Evolutionary conservation across 2,888 invertebrate genomes (phyloP).

Genomic region (Halictus ligatus): DNA sequence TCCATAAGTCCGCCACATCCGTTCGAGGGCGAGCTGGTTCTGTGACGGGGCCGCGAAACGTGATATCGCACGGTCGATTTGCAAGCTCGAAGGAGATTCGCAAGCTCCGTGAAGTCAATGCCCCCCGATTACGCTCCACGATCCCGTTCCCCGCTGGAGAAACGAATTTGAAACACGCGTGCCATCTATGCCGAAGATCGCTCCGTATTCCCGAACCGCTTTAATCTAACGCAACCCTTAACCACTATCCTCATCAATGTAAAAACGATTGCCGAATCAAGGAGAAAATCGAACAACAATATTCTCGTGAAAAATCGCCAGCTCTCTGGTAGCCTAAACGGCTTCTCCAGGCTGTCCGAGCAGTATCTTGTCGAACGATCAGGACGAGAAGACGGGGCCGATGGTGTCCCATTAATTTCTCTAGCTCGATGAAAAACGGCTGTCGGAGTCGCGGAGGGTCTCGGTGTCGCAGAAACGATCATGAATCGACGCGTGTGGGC

Average conservation of each 20-base stretch:
- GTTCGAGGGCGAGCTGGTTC: constrained; percentile 27
- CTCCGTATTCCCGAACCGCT: not conserved
- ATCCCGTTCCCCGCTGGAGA: constrained; percentile 30
- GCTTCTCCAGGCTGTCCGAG: not conserved
- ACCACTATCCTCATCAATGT: too few relatives aligned
- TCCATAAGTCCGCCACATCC: constrained; percentile 9
- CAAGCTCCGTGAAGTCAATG: constrained; percentile 59
- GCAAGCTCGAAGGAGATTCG: constrained; percentile 56
- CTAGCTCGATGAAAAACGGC: not conserved
- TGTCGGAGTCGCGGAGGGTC: not conserved
- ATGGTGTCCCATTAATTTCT: not conserved
- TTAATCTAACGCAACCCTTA: not conserved
- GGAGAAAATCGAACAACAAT: not conserved
- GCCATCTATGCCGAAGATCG: constrained; percentile 13
- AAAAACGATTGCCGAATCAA: too few relatives aligned
- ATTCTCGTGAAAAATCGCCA: not conserved
- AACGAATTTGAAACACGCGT: not conserved
- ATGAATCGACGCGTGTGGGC: constrained; percentile 27
- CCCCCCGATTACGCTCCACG: constrained; percentile 53
- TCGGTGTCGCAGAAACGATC: not conserved
- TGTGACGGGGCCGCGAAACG: constrained; percentile 49
- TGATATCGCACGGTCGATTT: constrained; percentile 57
- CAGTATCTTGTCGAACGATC: not conserved
- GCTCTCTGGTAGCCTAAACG: not conserved
- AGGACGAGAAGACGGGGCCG: not conserved